Evolutionary conservation across 2,113 vertebrate genomes (phyloP), one percentile per base, ranked within the genome.

Genomic region (Hippocampus guttulatus): DNA sequence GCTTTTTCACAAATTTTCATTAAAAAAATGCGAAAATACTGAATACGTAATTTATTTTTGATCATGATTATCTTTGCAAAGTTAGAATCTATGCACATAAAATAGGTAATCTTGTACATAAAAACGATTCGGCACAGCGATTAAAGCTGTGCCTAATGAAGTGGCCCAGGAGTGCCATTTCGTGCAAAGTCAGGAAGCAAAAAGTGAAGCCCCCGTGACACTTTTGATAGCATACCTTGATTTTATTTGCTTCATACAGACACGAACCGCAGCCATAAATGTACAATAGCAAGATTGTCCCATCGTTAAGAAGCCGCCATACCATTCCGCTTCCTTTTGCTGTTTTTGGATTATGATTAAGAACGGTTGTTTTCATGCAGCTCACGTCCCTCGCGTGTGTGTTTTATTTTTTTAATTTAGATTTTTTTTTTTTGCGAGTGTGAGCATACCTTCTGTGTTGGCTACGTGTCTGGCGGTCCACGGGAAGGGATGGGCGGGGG

Each of bases 201-300:
- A 7, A 5, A 64, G 69, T 51, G 49, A 16, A 51, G 47, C 16
- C 47, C 45, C 4, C 21, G 9, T 9, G 12, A 76, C 20, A 60
- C 27, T 10, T 52, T 73, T 68, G 74, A 72, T 83, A 73, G 69
- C 74, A 75, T 79, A 85, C 78, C 69, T 85, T 78, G 83, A 79
- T 88, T 87, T 75, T 70, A 49, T 74, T 85, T 71, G 54, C 64
- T 82, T 81, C 57, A 62, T 83, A 86, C 82, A 87, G 79, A 81
- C 77, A 75, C 55, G 67, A 84, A 70, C 70, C 75, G 76, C 76
- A 75, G 81, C 67, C 73, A 68, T 73, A 80, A 82, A 85, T 84
- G 75, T 85, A 87, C 83, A 85, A 23, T 71, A 84, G 70, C 76
- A 43, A 18, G 52, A 8, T 30, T 43, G 74, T 58, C 55, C 33